Evolutionary conservation across 2,888 invertebrate species (phyloP), one percentile per base, ranked within the genome.

Genomic region (Agrotis clavis): DNA sequence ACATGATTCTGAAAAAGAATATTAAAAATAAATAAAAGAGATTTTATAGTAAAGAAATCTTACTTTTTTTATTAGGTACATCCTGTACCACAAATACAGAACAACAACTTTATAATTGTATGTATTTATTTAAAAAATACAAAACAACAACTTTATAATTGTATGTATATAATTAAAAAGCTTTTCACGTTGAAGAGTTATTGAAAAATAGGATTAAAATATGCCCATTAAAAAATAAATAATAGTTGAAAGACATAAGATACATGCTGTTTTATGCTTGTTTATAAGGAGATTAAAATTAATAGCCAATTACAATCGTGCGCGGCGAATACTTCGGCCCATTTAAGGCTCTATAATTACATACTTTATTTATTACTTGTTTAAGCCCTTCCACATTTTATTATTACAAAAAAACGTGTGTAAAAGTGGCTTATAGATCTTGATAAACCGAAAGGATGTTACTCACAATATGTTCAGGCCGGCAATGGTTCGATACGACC

Each of bases 271-370:
- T 65, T 78, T 76, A 70, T 4, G 47, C 56, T 50, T 63, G 53
- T 60, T 71, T 51, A 56, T 64, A 77, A 66, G 21, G 80, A 60
- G 47, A 66, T 71, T 81, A 71, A 81, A 66, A 77, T 71, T 81
- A 53, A 79, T 56, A 60, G 63, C 51, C 77, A 77, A 67, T 77
- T 67, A 77, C 30, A 56, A 53, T 57, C 41, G 18, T 77, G 21
- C 18, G 16, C 30, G 35, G 63, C 66, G 48, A 71, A 81, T 77
- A 77, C n/a, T 51, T 47, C 13, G 7, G 53, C 60, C 79, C 75
- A 64, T 79, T 79, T 79, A 75, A 30, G 48, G 57, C 5, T 47
- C 25, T 51, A 67, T 80, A 83, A 82, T 83, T 66, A 63, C 47
- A 53, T 41, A 45, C 59, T 59, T 62, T 70, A 67, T 82, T 70